phyloP scores from a whole-genome alignment of 2,113 vertebrate genomes.

The Pseudorectes ferrugineus region DNA sequence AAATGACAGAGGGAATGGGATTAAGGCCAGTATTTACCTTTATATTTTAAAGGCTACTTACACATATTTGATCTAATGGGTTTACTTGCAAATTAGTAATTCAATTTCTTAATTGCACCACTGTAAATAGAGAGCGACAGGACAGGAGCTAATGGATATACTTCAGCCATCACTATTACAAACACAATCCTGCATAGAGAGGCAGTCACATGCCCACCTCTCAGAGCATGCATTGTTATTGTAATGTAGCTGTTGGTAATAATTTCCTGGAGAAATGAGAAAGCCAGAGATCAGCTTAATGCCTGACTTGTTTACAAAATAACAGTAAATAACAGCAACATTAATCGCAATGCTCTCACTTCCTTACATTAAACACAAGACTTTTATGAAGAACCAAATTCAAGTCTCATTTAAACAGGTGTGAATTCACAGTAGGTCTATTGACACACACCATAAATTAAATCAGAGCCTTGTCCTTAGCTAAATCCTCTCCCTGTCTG shows the following conservation, averaged over 20 bases:
- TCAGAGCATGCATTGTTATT: background rate
- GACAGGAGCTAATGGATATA: background rate
- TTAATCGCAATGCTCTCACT: constrained; percentile 3
- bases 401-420: constrained; percentile 27
- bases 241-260: background rate
- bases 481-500: background rate
- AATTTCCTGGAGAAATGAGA: constrained; percentile 11
- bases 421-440: constrained; percentile 19
- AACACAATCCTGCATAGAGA: background rate
- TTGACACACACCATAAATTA: background rate
- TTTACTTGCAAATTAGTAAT: background rate
- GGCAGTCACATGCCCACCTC: background rate
- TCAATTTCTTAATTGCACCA: background rate
- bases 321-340: constrained; percentile 28
- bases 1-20: background rate
- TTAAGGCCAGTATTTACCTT: background rate
- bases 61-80: background rate
- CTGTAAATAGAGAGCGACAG: background rate
- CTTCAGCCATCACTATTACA: background rate
- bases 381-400: background rate
- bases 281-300: constrained; percentile 1
- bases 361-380: background rate
- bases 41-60: background rate
- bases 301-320: constrained; percentile 26
- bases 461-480: background rate